These are phyloP conservation scores for Ophioninae sp. DNA, from an alignment of 2,888 invertebrate species.

Conservation along the genomic window DNA sequence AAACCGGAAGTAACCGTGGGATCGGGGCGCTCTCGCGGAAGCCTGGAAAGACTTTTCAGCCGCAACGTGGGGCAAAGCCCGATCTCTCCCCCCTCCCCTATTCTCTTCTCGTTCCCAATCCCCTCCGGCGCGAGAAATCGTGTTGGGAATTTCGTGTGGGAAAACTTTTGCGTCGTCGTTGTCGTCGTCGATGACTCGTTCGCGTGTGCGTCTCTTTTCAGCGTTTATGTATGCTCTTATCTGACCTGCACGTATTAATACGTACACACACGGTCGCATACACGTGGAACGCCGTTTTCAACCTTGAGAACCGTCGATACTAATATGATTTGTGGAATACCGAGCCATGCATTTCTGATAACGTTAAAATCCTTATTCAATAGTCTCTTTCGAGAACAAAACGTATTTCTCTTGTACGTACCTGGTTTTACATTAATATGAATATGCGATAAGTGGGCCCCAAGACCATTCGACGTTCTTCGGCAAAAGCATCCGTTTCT, in stretches of 20 bases:
- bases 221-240: constrained; percentile 13
- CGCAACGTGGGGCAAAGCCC: constrained; percentile 15
- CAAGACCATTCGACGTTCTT: not conserved
- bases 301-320: not conserved
- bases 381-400: not conserved
- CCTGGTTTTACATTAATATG: not conserved
- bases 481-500: too few species aligned
- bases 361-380: not conserved
- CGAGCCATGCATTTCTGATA: not conserved
- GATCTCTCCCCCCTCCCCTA: too few species aligned
- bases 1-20: constrained; percentile 72
- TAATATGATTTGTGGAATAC: not conserved
- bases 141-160: constrained; percentile 56
- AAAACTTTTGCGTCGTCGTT: constrained; percentile 39
- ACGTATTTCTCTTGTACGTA: not conserved
- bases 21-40: constrained; percentile 61
- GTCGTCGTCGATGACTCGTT: constrained; percentile 23
- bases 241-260: not conserved
- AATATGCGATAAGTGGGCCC: not conserved
- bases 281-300: not conserved
- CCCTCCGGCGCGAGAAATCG: constrained; percentile 6
- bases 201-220: constrained; percentile 31
- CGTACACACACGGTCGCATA: not conserved
- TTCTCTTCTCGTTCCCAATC: too few species aligned
- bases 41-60: constrained; percentile 65